Percentiles rank a stretch among this genome's conserved stretches.
phyloP scores from a whole-genome alignment of 2,888 invertebrate species.

The Fissipunctia ypsillon region DNA sequence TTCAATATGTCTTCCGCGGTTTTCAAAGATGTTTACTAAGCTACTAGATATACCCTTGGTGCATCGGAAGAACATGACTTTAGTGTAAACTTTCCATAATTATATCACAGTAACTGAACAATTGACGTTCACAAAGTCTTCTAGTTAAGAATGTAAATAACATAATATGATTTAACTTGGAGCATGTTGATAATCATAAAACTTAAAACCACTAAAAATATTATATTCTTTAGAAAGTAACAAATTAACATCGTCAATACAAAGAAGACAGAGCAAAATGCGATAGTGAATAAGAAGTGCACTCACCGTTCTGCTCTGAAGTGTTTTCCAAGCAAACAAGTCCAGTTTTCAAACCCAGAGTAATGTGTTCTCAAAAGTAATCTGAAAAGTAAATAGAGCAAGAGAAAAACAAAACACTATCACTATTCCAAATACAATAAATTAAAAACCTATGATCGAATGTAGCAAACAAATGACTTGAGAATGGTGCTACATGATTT shows the following conservation, averaged over 20 bases:
- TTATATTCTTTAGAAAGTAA: not conserved
- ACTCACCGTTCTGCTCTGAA: slow-evolving; percentile 27
- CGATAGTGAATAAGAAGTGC: slow-evolving; percentile 29
- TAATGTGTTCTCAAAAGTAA: slow-evolving; percentile 12
- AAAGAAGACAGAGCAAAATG: slow-evolving; percentile 13
- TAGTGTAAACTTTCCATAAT: slow-evolving; percentile 4
- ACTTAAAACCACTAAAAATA: not conserved
- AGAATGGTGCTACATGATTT: not conserved
- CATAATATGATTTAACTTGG: not conserved
- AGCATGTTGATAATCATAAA: not conserved
- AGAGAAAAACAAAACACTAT: slow-evolving; percentile 6
- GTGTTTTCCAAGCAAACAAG: slow-evolving; percentile 48
- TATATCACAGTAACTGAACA: not conserved
- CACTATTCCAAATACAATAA: not conserved
- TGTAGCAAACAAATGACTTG: not conserved
- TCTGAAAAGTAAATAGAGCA: slow-evolving; percentile 6
- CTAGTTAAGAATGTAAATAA: not conserved
- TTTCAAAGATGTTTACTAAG: slow-evolving; percentile 53
- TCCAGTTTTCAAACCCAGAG: slow-evolving; percentile 26
- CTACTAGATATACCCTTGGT: slow-evolving; percentile 51
- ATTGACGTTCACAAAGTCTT: not conserved
- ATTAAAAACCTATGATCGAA: not conserved
- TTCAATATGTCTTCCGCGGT: slow-evolving; percentile 70
- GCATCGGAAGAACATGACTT: slow-evolving; percentile 16
- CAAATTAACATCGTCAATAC: slow-evolving; percentile 12